Conservation (phyloP, 2,113 vertebrate genomes). For the Apodemus sylvaticus region DNA sequence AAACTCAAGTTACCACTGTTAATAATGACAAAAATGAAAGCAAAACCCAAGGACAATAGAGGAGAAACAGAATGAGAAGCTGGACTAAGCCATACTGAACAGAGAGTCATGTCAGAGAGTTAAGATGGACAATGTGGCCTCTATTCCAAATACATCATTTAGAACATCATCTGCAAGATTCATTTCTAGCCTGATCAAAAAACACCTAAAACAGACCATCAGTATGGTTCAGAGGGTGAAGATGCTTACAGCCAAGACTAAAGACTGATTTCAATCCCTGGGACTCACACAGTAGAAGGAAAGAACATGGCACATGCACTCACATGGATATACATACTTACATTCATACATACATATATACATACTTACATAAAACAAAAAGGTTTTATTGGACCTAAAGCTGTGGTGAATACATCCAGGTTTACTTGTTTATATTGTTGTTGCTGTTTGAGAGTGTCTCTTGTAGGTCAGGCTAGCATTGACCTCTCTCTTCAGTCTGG, state of each 20-base stretch:
- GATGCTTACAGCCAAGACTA: background rate
- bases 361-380: background rate
- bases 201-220: background rate
- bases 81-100: background rate
- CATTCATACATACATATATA: no score
- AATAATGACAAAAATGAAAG: background rate
- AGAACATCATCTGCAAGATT: background rate
- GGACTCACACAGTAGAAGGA: background rate
- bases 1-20: background rate
- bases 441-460: background rate
- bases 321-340: background rate
- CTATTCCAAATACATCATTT: background rate
- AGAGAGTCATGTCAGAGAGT: background rate
- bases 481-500: background rate
- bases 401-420: background rate
- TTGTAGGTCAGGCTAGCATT: background rate
- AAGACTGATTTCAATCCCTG: background rate
- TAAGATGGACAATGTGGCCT: background rate
- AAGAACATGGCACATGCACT: no score
- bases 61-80: background rate
- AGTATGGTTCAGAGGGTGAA: background rate
- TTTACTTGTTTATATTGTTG: background rate
- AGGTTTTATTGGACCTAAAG: background rate
- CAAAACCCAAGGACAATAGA: background rate
- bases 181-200: conserved; percentile 20